phyloP scores from a whole-genome alignment of 2,797 vertebrate genomes.

The Sparus aurata region DNA sequence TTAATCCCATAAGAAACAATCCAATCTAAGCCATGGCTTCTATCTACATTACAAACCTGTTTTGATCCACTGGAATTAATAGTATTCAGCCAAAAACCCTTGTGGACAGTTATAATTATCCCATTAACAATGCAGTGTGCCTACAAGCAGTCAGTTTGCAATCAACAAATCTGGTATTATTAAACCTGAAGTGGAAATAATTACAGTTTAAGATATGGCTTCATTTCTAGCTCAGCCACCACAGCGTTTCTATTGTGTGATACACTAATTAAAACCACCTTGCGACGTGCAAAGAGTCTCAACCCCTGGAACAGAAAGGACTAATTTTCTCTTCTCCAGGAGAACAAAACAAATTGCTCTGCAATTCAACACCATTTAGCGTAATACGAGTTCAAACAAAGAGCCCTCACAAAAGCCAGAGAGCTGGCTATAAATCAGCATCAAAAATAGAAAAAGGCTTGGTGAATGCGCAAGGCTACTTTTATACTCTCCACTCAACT shows the following conservation, averaged over 20 bases:
- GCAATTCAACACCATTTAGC: constrained; percentile 65
- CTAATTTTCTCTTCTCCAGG: constrained; percentile 35
- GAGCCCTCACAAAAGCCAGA: constrained; percentile 43
- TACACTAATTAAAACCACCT: constrained; percentile 57
- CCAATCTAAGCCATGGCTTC: constrained; percentile 34
- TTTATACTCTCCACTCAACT: constrained; percentile 32
- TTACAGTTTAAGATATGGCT: constrained; percentile 49
- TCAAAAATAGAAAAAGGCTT: constrained; percentile 49
- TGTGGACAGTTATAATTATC: neutral
- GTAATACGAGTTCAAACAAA: constrained; percentile 61
- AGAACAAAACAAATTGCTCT: constrained; percentile 53
- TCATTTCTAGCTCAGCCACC: constrained; percentile 23
- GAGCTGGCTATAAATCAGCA: constrained; percentile 28
- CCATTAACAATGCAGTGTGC: constrained; percentile 34
- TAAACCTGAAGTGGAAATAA: constrained; percentile 65
- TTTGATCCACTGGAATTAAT: constrained; percentile 31
- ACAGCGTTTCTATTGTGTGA: constrained; percentile 44
- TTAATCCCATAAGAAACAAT: constrained; percentile 29
- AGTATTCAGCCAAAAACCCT: constrained; percentile 33
- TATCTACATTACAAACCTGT: constrained; percentile 24
- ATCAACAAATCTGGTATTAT: constrained; percentile 53
- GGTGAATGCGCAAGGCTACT: constrained; percentile 20
- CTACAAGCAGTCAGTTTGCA: constrained; percentile 55
- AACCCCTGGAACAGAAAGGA: constrained; percentile 51
- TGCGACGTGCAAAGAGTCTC: constrained; percentile 28